These are phyloP conservation scores for Austrolebias charrua DNA, from an alignment of 2,797 vertebrate genomes.

Conservation along the genomic window DNA sequence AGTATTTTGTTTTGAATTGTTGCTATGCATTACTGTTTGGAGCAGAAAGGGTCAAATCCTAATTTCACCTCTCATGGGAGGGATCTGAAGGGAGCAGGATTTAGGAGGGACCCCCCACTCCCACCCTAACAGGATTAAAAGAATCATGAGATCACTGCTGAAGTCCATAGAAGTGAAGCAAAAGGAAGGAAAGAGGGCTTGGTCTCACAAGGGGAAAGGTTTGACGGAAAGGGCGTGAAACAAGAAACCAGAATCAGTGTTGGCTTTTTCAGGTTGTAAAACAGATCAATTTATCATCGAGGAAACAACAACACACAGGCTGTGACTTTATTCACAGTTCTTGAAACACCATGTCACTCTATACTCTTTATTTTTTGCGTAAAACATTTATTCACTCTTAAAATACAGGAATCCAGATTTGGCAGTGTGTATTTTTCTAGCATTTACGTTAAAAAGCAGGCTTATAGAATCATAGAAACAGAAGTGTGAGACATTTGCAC, in stretches of 20 bases:
- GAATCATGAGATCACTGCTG: constrained; percentile 61
- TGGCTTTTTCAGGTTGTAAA: constrained; percentile 19
- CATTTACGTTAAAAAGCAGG: constrained; percentile 27
- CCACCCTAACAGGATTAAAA: constrained; percentile 55
- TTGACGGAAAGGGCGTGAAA: constrained; percentile 9
- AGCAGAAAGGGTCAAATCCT: constrained; percentile 15
- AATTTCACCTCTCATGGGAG: constrained; percentile 44
- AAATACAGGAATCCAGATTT: constrained; percentile 52
- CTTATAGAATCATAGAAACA: constrained; percentile 51
- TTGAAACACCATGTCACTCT: constrained; percentile 22
- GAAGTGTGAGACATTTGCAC: constrained; percentile 42
- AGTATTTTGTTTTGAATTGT: constrained; percentile 28
- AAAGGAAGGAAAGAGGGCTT: constrained; percentile 30
- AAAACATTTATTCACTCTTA: constrained; percentile 66
- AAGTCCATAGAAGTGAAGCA: constrained; percentile 41
- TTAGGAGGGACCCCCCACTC: constrained; percentile 48
- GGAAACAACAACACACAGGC: neutral
- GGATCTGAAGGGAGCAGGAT: constrained; percentile 46
- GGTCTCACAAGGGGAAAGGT: constrained; percentile 10
- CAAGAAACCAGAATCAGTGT: constrained; percentile 5
- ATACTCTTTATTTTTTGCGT: constrained; percentile 32
- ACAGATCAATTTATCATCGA: constrained; percentile 1
- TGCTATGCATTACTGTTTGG: constrained; percentile 34
- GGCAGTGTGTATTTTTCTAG: constrained; percentile 55
- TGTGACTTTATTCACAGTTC: neutral